Conservation (phyloP, 2,888 invertebrate genomes). For the Cenopis cana region DNA sequence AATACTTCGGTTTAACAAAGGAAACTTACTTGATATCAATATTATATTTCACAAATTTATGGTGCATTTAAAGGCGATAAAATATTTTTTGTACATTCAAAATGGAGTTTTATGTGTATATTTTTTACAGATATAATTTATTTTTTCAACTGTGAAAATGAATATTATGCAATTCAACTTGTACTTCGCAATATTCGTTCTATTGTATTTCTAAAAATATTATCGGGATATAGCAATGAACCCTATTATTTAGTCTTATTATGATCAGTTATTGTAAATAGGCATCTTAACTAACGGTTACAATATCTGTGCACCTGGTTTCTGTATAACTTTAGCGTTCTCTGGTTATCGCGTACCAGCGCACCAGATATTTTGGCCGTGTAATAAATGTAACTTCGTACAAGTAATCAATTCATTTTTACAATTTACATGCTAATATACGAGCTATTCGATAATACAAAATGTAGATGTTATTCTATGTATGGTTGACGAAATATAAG, state of each 20-base stretch:
- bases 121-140: slow-evolving; percentile 24
- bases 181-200: slow-evolving; percentile 19
- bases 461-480: slow-evolving; percentile 17
- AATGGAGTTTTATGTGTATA: slow-evolving; percentile 18
- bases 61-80: slow-evolving; percentile 36
- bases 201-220: slow-evolving; percentile 27
- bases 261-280: slow-evolving; percentile 25
- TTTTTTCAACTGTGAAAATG: slow-evolving; percentile 7
- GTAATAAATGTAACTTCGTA: slow-evolving; percentile 2
- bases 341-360: not conserved
- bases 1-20: slow-evolving; percentile 33
- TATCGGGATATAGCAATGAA: slow-evolving; percentile 12
- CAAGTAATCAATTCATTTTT: slow-evolving; percentile 19
- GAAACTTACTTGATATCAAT: slow-evolving; percentile 30
- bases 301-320: not conserved
- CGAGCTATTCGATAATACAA: slow-evolving; percentile 26
- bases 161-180: slow-evolving; percentile 22
- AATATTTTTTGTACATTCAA: slow-evolving; percentile 32
- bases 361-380: not conserved
- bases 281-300: slow-evolving; percentile 17
- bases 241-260: slow-evolving; percentile 27
- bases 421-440: slow-evolving; percentile 19
- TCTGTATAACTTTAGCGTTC: not conserved
- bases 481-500: no score
- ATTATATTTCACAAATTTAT: slow-evolving; percentile 19